Evolutionary conservation across 2,797 vertebrate genomes (phyloP).

Genomic region (Pangasius mekongensis): DNA sequence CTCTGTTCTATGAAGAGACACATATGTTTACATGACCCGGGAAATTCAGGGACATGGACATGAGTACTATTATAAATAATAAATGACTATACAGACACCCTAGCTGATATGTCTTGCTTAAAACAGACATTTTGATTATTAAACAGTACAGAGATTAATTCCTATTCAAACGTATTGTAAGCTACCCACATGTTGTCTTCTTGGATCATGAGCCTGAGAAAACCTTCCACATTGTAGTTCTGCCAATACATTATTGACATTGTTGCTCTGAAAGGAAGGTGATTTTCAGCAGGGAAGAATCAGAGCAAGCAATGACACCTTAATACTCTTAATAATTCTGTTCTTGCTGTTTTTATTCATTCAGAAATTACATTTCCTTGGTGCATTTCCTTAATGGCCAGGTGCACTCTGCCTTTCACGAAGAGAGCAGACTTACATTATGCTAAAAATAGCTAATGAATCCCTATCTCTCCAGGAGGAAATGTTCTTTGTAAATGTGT

Average conservation of each 20-base stretch:
- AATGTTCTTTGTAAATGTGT: conserved; percentile 16
- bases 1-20: conserved; percentile 13
- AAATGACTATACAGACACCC: conserved; percentile 23
- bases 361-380: conserved; percentile 9
- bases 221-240: not conserved
- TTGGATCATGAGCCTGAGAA: not conserved
- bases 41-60: not conserved
- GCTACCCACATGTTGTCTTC: not conserved
- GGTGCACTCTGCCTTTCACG: conserved; percentile 7
- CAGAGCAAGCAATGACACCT: not conserved
- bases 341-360: conserved; percentile 5
- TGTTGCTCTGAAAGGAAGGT: not conserved
- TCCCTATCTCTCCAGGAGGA: conserved; percentile 43
- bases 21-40: conserved; percentile 42
- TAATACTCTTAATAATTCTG: not conserved
- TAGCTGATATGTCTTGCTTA: conserved; percentile 17
- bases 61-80: conserved; percentile 29
- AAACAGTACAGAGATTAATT: conserved; percentile 22
- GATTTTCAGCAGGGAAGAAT: not conserved
- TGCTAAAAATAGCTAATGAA: conserved; percentile 57
- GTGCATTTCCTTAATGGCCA: conserved; percentile 29
- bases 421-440: conserved; percentile 7
- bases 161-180: conserved; percentile 14
- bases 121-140: conserved; percentile 25
- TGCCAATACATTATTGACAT: not conserved